Evolutionary conservation across 2,113 vertebrate species (phyloP).

Genomic region (Muntiacus reevesi): DNA sequence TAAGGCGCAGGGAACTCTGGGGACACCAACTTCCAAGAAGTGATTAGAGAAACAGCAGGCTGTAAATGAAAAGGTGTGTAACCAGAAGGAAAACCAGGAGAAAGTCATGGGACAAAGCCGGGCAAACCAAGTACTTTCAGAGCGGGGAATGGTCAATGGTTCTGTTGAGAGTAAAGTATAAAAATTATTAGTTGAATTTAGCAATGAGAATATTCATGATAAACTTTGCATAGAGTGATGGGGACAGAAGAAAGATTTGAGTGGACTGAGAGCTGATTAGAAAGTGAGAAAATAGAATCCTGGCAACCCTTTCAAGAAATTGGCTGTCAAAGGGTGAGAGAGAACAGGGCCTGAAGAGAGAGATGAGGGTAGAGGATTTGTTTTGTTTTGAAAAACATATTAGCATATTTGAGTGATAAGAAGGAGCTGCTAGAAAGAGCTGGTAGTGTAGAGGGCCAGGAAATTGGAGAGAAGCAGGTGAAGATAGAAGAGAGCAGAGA

Average conservation of each 20-base stretch:
- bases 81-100: not conserved
- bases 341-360: not conserved
- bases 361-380: not conserved
- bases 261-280: not conserved
- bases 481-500: not conserved
- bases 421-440: not conserved
- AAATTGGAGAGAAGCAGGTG: not conserved
- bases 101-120: not conserved
- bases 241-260: not conserved
- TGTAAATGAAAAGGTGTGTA: not conserved
- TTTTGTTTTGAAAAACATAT: not conserved
- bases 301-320: not conserved
- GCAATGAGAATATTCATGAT: not conserved
- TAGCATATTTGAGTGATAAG: not conserved
- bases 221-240: not conserved
- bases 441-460: not conserved
- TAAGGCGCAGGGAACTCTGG: not conserved
- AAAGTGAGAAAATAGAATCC: not conserved
- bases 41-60: not conserved
- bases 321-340: not conserved
- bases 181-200: not conserved
- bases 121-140: not conserved
- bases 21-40: not conserved
- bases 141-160: not conserved
- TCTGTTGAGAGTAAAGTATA: not conserved